These are phyloP conservation scores for Hippocampus kuda DNA, from an alignment of 2,797 vertebrate genomes.

Conservation along the genomic window DNA sequence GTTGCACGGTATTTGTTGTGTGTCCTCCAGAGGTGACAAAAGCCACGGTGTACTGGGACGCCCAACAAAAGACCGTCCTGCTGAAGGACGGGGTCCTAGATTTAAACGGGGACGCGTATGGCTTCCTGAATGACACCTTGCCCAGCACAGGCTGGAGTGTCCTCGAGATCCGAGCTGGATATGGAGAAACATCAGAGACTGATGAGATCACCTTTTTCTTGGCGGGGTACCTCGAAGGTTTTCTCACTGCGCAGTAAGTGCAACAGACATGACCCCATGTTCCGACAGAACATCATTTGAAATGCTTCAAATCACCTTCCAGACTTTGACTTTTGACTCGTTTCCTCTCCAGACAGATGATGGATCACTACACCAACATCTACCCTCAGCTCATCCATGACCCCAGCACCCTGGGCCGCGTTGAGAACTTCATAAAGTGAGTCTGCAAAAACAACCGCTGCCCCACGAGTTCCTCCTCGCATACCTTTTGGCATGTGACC, in stretches of 20 bases:
- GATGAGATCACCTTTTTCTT: slow-evolving; percentile 76
- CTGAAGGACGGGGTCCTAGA: slow-evolving; percentile 72
- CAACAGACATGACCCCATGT: background rate
- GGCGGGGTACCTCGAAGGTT: slow-evolving; percentile 84
- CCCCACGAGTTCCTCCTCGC: background rate
- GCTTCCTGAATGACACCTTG: slow-evolving; percentile 77
- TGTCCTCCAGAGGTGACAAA: slow-evolving; percentile 43
- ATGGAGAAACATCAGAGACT: slow-evolving; percentile 61
- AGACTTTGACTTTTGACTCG: no score
- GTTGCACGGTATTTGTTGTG: background rate
- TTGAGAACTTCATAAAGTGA: slow-evolving; percentile 77
- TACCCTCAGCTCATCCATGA: slow-evolving; percentile 77
- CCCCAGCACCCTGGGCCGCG: slow-evolving; percentile 46
- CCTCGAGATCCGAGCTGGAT: slow-evolving; percentile 81
- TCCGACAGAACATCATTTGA: background rate
- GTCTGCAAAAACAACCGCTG: slow-evolving; percentile 41
- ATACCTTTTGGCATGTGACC: background rate
- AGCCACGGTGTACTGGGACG: slow-evolving; percentile 79
- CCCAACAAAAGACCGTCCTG: slow-evolving; percentile 55
- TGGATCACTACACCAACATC: slow-evolving; percentile 81
- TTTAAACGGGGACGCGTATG: slow-evolving; percentile 73
- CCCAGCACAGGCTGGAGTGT: slow-evolving; percentile 77
- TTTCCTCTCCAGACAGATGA: slow-evolving; percentile 70
- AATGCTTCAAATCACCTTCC: background rate
- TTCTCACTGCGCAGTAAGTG: slow-evolving; percentile 81